Evolutionary conservation across 2,797 vertebrate species (phyloP).

Genomic region (Fringilla coelebs): DNA sequence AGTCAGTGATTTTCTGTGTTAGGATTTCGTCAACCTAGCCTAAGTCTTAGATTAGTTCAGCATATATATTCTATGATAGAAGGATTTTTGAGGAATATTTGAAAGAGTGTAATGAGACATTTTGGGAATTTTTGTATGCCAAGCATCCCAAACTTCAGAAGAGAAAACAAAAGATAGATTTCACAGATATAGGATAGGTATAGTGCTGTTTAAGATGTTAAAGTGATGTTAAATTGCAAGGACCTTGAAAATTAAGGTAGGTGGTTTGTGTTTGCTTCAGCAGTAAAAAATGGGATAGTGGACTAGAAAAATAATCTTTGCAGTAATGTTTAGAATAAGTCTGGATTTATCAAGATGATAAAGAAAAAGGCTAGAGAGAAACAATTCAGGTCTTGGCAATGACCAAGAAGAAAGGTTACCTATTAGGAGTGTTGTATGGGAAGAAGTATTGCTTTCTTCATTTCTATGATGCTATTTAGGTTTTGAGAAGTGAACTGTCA

Average conservation of each 20-base stretch:
- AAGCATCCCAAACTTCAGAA: neutral
- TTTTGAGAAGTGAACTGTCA: neutral
- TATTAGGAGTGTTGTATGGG: neutral
- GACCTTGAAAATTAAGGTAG: neutral
- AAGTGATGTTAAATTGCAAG: neutral
- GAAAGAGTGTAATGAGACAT: neutral
- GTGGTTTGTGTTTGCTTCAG: neutral
- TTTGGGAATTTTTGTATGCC: neutral
- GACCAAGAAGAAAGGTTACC: neutral
- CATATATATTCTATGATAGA: neutral
- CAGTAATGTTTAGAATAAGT: neutral
- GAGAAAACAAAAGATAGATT: neutral
- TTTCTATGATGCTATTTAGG: neutral
- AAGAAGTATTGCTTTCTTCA: neutral
- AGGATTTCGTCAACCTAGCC: neutral
- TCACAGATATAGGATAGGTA: neutral
- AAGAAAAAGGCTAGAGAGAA: neutral
- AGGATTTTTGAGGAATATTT: neutral
- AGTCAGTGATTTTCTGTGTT: neutral
- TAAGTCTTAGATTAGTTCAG: neutral
- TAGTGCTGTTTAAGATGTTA: neutral
- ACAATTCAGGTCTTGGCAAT: neutral
- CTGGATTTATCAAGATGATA: neutral
- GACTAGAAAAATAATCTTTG: neutral
- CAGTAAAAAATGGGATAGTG: neutral